Conservation (phyloP, 2,797 vertebrate species). For the Microctenopoma lineatum region DNA sequence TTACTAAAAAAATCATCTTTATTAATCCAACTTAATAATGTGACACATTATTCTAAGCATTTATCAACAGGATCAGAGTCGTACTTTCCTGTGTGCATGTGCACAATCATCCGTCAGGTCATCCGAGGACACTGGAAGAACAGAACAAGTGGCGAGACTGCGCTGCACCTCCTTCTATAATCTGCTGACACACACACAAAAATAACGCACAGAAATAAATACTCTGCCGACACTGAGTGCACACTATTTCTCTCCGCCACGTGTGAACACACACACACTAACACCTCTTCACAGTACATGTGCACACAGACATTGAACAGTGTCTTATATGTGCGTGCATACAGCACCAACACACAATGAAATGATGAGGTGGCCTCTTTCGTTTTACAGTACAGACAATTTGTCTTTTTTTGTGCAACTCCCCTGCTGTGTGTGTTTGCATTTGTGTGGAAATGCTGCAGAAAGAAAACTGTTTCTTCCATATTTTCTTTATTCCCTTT, state of each 20-base stretch:
- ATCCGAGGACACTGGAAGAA: conserved; percentile 22
- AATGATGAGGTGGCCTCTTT: conserved; percentile 41
- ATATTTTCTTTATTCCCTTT: background rate
- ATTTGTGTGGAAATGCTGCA: background rate
- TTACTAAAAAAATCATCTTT: background rate
- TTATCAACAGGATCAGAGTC: background rate
- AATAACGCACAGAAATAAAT: conserved; percentile 38
- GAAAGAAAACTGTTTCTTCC: background rate
- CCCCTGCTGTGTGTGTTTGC: conserved; percentile 16
- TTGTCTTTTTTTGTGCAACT: conserved; percentile 34
- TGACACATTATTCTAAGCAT: background rate
- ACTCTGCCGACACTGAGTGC: background rate
- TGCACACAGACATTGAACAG: background rate
- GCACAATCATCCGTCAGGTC: conserved; percentile 12
- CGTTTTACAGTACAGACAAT: conserved; percentile 27
- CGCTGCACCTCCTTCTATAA: conserved; percentile 12
- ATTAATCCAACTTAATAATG: background rate
- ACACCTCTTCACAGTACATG: background rate
- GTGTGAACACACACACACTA: background rate
- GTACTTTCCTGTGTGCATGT: conserved; percentile 1
- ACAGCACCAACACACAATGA: conserved; percentile 9
- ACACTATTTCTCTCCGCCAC: conserved; percentile 30
- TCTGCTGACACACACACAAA: conserved; percentile 24
- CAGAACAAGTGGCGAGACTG: conserved; percentile 28
- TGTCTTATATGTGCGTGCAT: background rate